phyloP scores from a whole-genome alignment of 2,888 invertebrate species.

The Acleris cristana region DNA sequence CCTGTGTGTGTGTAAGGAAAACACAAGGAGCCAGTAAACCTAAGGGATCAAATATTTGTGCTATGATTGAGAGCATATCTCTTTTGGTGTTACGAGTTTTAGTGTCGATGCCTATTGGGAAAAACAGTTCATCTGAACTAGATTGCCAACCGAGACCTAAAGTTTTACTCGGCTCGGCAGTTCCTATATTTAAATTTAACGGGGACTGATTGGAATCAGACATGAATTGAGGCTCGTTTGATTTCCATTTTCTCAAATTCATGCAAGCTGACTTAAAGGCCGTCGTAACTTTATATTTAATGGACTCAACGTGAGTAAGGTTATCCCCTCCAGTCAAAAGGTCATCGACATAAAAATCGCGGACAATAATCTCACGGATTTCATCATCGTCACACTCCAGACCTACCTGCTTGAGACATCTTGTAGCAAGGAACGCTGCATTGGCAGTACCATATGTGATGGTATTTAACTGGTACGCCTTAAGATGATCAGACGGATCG shows the following conservation, averaged over 20 bases:
- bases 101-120: neutral
- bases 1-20: slow-evolving; percentile 41
- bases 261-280: neutral
- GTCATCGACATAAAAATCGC: slow-evolving; percentile 7
- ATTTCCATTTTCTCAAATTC: neutral
- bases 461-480: neutral
- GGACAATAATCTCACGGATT: slow-evolving; percentile 2
- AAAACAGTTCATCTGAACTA: neutral
- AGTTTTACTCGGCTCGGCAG: slow-evolving; percentile 30
- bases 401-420: slow-evolving; percentile 22
- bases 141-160: slow-evolving; percentile 34
- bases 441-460: slow-evolving; percentile 3
- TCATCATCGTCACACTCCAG: slow-evolving; percentile 9
- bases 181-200: slow-evolving; percentile 36
- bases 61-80: slow-evolving; percentile 33
- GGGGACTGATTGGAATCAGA: slow-evolving; percentile 21
- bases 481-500: neutral
- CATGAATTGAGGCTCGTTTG: slow-evolving; percentile 22
- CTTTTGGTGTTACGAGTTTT: slow-evolving; percentile 38
- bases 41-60: slow-evolving; percentile 6
- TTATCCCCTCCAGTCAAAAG: slow-evolving; percentile 8
- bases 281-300: neutral
- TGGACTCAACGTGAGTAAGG: neutral
- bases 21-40: slow-evolving; percentile 24
- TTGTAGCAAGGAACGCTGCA: slow-evolving; percentile 10